Evolutionary conservation across 2,797 vertebrate species (phyloP).

Genomic region (Peromyscus melanophrys): DNA sequence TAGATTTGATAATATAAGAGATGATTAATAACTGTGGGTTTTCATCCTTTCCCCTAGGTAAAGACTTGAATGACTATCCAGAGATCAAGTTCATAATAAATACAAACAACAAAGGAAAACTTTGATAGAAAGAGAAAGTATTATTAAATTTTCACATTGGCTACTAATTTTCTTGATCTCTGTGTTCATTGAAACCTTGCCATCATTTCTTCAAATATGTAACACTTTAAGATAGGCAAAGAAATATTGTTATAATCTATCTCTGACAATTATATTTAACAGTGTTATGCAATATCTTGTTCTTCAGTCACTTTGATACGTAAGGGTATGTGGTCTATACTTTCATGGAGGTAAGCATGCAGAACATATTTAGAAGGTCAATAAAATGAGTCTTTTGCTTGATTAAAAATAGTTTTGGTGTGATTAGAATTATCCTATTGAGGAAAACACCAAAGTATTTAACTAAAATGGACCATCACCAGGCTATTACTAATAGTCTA

Average conservation of each 20-base stretch:
- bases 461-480: neutral
- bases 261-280: neutral
- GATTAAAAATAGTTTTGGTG: constrained; percentile 16
- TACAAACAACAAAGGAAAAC: neutral
- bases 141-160: neutral
- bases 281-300: neutral
- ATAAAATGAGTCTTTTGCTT: neutral
- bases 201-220: neutral
- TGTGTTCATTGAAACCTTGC: neutral
- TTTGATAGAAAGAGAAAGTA: neutral
- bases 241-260: neutral
- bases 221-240: neutral
- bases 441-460: neutral
- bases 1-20: neutral
- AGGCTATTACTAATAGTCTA: neutral
- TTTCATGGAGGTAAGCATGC: neutral
- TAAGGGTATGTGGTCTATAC: neutral
- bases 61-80: constrained; percentile 22
- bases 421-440: neutral
- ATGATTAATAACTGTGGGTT: neutral
- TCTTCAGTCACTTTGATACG: neutral
- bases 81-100: constrained; percentile 12
- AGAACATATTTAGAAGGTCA: neutral
- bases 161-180: neutral
- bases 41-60: neutral